A percentile compares a stretch with the other conserved stretches of the same genome.
phyloP scores from a whole-genome alignment of 2,797 vertebrate genomes.

The Strix occidentalis region DNA sequence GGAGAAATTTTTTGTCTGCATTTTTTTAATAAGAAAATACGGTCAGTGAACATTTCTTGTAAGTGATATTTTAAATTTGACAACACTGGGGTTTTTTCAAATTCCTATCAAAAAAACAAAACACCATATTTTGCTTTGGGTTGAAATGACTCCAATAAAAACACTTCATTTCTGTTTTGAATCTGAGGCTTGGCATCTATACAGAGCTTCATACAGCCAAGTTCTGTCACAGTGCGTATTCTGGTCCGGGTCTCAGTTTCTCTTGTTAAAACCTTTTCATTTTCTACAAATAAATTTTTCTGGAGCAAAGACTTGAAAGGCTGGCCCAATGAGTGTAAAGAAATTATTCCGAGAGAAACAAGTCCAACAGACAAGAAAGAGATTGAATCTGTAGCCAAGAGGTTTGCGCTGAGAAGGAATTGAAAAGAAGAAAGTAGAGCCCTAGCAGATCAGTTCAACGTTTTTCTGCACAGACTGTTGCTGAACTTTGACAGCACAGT shows the following conservation, averaged over 20 bases:
- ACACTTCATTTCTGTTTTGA: neutral
- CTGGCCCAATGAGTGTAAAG: neutral
- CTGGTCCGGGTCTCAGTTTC: neutral
- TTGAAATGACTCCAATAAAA: neutral
- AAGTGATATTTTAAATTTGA: neutral
- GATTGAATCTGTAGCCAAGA: neutral
- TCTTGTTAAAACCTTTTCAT: neutral
- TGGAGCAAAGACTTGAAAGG: conserved; percentile 2
- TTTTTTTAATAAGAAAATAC: neutral
- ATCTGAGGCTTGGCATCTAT: neutral
- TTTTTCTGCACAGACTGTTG: conserved; percentile 20
- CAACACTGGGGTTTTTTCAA: neutral
- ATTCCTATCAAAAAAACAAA: neutral
- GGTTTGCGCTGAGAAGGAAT: neutral
- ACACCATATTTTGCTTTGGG: neutral
- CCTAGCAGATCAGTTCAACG: neutral
- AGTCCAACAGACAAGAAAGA: conserved; percentile 33
- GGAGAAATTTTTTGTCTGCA: neutral
- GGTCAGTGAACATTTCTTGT: neutral
- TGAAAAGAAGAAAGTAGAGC: conserved; percentile 41
- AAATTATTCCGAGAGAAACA: conserved; percentile 33
- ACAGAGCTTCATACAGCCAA: neutral
- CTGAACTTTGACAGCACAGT: conserved; percentile 42
- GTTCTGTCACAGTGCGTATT: neutral
- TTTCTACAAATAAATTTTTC: conserved; percentile 4